A percentile compares a stretch with the other conserved stretches of the same genome.
These are phyloP conservation scores for Holacanthella duospinosa DNA, from an alignment of 2,888 invertebrate genomes.

Conservation along the genomic window DNA sequence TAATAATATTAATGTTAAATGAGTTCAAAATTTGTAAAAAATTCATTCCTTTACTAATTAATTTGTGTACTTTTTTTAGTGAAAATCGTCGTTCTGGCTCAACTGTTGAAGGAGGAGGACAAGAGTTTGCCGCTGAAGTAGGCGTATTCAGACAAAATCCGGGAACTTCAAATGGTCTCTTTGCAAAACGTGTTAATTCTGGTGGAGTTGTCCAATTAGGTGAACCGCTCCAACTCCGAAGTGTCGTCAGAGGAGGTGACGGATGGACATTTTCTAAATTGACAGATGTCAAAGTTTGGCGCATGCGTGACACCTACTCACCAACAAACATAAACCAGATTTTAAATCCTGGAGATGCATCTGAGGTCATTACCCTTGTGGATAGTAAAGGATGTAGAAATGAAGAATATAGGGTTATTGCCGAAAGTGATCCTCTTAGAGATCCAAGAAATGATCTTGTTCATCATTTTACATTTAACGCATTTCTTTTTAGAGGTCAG, in stretches of 20 bases:
- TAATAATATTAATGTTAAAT: too few species aligned
- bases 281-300: constrained; percentile 36
- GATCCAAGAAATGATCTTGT: constrained; percentile 35
- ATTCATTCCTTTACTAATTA: too few species aligned
- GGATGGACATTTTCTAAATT: constrained; percentile 35
- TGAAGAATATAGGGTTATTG: constrained; percentile 32
- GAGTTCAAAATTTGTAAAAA: too few species aligned
- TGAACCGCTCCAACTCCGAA: constrained; percentile 33
- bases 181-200: constrained; percentile 32
- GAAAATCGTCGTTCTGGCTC: constrained; percentile 29
- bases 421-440: constrained; percentile 30
- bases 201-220: constrained; percentile 36
- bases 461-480: constrained; percentile 36
- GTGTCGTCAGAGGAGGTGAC: constrained; percentile 36
- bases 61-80: too few species aligned
- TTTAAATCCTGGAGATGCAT: constrained; percentile 31
- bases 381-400: constrained; percentile 33
- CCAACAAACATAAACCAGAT: constrained; percentile 17
- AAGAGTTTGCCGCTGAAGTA: constrained; percentile 36
- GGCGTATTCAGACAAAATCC: constrained; percentile 36
- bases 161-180: constrained; percentile 31
- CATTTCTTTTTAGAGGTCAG: constrained; percentile 36
- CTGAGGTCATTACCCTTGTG: constrained; percentile 36
- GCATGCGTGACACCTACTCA: constrained; percentile 27
- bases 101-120: constrained; percentile 33